Conservation (phyloP, 2,797 vertebrate genomes). For the Peromyscus nudipes region DNA sequence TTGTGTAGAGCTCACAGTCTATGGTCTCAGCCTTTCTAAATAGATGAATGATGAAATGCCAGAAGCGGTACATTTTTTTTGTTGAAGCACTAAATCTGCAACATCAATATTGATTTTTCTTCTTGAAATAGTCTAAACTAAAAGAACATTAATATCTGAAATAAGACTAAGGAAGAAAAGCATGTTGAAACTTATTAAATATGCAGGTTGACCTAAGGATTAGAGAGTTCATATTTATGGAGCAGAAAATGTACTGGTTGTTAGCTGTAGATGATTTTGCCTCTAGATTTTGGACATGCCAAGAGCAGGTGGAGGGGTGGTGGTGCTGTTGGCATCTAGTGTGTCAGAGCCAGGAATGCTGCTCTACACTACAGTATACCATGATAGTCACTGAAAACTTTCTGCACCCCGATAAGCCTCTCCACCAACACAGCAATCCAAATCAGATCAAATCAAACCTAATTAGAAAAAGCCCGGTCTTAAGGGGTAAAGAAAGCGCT, state of each 20-base stretch:
- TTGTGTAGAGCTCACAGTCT: constrained; percentile 40
- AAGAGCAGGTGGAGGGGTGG: background rate
- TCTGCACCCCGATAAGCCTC: too few relatives aligned
- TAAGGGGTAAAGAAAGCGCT: too few relatives aligned
- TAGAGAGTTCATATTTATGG: constrained; percentile 30
- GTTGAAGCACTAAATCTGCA: constrained; percentile 45
- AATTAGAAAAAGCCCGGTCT: too few relatives aligned
- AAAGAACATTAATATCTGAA: constrained; percentile 29
- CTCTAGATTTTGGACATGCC: background rate
- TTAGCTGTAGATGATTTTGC: background rate
- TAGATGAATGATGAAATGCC: constrained; percentile 40
- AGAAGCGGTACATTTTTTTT: constrained; percentile 47
- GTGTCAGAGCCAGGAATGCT: background rate
- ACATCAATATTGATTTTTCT: constrained; percentile 36
- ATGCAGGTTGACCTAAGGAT: background rate
- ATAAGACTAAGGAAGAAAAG: constrained; percentile 48
- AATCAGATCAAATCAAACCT: too few relatives aligned
- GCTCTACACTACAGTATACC: background rate
- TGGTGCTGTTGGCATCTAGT: background rate
- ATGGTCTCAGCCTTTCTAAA: constrained; percentile 44
- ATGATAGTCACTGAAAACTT: too few relatives aligned
- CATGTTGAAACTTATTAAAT: constrained; percentile 38
- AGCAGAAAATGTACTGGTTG: background rate
- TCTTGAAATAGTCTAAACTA: constrained; percentile 36
- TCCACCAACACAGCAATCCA: too few relatives aligned